Evolutionary conservation across 30 jellyfish, hydroid and myxozoan species (phyloP).

Genomic region (Rhopilema esculentum): DNA sequence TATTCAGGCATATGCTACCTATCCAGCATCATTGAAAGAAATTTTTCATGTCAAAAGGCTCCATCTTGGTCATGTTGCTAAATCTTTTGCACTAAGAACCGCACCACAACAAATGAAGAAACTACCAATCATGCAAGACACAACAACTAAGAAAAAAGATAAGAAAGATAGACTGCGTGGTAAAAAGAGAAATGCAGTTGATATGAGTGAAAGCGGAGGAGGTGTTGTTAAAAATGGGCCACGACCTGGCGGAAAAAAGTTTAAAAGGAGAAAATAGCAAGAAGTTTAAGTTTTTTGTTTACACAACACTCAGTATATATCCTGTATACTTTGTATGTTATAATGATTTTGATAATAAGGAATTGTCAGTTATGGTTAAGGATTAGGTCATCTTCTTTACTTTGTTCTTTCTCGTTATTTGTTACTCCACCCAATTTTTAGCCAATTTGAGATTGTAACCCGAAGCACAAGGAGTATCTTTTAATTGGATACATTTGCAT

Average conservation of each 20-base stretch:
- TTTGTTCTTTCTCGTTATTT: too few species aligned
- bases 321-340: too few species aligned
- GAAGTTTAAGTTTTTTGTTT: not conserved
- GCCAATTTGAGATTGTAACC: too few species aligned
- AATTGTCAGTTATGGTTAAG: too few species aligned
- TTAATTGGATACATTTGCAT: too few species aligned
- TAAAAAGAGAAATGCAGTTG: conserved; percentile 38
- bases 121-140: conserved; percentile 1
- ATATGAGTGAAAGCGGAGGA: conserved; percentile 73
- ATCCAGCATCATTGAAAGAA: conserved; percentile 80
- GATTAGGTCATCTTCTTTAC: too few species aligned
- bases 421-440: too few species aligned
- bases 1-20: conserved; percentile 93
- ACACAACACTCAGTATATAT: not conserved
- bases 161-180: conserved; percentile 19
- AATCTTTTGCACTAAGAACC: conserved; percentile 88
- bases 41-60: conserved; percentile 81
- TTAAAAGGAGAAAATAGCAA: conserved; percentile 7
- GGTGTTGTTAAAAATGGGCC: conserved; percentile 91
- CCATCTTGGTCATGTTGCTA: conserved; percentile 97
- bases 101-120: conserved; percentile 85
- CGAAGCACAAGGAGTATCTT: too few species aligned
- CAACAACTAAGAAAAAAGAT: conserved; percentile 20
- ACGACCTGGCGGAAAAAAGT: conserved; percentile 63
- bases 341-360: too few species aligned